Conservation (phyloP, 2,113 vertebrate genomes). For the Pollachius pollachius region DNA sequence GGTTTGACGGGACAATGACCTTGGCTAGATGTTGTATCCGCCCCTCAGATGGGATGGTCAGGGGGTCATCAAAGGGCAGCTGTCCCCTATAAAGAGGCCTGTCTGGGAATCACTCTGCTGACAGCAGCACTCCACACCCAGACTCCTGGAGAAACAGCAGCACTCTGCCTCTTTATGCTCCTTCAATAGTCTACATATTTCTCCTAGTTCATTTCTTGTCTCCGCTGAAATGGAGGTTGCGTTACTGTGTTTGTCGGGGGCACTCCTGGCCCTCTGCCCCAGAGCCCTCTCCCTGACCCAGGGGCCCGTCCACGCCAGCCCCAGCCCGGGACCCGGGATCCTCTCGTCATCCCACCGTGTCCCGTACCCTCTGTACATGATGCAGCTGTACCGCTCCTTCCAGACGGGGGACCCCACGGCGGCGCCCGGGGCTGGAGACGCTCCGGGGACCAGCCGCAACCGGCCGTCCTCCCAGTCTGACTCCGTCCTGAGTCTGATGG, state of each 20-base stretch:
- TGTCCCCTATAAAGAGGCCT: slow-evolving; percentile 74
- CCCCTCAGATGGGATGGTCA: slow-evolving; percentile 63
- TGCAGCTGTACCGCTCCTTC: slow-evolving; percentile 81
- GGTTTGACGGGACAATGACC: slow-evolving; percentile 69
- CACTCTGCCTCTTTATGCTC: slow-evolving; percentile 7
- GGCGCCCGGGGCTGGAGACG: slow-evolving; percentile 20
- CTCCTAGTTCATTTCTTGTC: too few species aligned
- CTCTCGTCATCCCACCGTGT: slow-evolving; percentile 21
- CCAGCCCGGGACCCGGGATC: slow-evolving; percentile 28
- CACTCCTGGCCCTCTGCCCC: slow-evolving; percentile 14
- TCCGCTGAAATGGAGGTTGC: slow-evolving; percentile 39
- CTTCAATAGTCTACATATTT: background rate
- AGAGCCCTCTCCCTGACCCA: slow-evolving; percentile 7
- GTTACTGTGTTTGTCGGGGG: slow-evolving; percentile 6
- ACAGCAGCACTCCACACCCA: slow-evolving; percentile 54
- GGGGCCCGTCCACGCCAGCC: background rate
- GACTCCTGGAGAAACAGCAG: slow-evolving; percentile 43
- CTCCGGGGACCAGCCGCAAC: slow-evolving; percentile 12
- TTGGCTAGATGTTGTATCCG: slow-evolving; percentile 67
- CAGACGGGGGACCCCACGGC: slow-evolving; percentile 25
- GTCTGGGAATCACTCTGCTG: slow-evolving; percentile 45
- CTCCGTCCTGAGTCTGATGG: slow-evolving; percentile 76
- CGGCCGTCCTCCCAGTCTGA: slow-evolving; percentile 58
- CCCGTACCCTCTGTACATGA: slow-evolving; percentile 78
- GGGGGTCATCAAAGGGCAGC: slow-evolving; percentile 79